Base-by-base conservation (phyloP, 37 sponge, comb jelly and placozoan species). In the Oopsacas minuta region DNA sequence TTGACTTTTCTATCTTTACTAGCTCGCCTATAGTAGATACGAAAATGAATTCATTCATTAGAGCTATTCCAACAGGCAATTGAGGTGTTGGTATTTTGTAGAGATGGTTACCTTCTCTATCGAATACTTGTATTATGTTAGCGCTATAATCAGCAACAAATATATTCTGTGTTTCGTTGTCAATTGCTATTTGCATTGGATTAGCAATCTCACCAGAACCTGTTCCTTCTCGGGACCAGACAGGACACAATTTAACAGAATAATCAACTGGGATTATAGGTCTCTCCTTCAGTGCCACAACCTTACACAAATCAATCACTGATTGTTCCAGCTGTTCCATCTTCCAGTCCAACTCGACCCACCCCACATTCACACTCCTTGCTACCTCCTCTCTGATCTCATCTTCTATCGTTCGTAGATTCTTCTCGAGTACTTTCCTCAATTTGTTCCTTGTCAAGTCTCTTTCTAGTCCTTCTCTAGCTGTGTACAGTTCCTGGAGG, bases 151-250 rank as follows among this genome's bases (percentile, higher is more conserved):
- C 75, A 25, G 75, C 30, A 25, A 61, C 75, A 61, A 61, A 61
- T 61, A 61, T 61, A 12, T 61, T 61, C 7, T 12, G 75, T 61
- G 75, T 61, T 61, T 25, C 28, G 30, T 12, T 61, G 75, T 61
- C 75, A 61, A 61, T 61, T 3, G 75, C 20, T 61, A 61, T 61
- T n/a, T 61, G 75, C 7, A 3, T 61, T 61, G 75, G 75, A 61
- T 61, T n/a, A 5, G 7, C 7, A 61, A 61, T 61, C 22, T 61
- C 28, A 25, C 1, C 75, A 61, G 75, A 34, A 3, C 75, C 75
- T 61, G 20, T n/a, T 12, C 75, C 75, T 61, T n/a, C 75, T 32
- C 75, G 75, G 30, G 75, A 61, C 75, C 75, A 61, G 75, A 61
- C 75, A 61, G 75, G 75, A 61, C 75, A 3, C 30, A 20, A 25